These are phyloP conservation scores for Thalassaphorura encarpata DNA, from an alignment of 1,140 invertebrate species.

Conservation along the genomic window DNA sequence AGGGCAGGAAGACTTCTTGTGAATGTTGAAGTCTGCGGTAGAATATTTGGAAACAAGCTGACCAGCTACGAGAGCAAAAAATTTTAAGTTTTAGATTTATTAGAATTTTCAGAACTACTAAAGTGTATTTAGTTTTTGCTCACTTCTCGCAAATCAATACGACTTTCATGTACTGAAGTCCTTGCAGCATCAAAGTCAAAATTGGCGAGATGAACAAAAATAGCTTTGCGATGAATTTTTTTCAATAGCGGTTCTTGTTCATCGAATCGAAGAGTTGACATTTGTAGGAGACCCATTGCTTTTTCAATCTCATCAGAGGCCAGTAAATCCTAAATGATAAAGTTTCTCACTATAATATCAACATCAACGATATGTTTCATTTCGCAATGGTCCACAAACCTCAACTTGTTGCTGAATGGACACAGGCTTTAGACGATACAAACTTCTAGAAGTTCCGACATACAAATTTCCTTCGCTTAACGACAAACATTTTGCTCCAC, in stretches of 20 bases:
- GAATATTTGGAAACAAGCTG: slow-evolving; percentile 20
- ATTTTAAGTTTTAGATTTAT: background rate
- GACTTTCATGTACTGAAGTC: slow-evolving; percentile 15
- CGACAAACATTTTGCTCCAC: slow-evolving; percentile 17
- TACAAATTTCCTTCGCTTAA: slow-evolving; percentile 30
- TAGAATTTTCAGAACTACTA: background rate
- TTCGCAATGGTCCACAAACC: slow-evolving; percentile 11
- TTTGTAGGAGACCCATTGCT: slow-evolving; percentile 23
- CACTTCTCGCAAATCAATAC: slow-evolving; percentile 28
- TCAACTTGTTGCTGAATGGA: slow-evolving; percentile 30
- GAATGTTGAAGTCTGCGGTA: slow-evolving; percentile 22
- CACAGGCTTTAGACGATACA: slow-evolving; percentile 24
- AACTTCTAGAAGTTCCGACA: slow-evolving; percentile 18
- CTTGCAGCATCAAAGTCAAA: slow-evolving; percentile 18
- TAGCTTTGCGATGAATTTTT: slow-evolving; percentile 24
- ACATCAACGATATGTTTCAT: background rate
- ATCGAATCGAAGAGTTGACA: slow-evolving; percentile 15
- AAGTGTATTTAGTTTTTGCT: slow-evolving; percentile 1
- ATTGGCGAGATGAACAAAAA: slow-evolving; percentile 17
- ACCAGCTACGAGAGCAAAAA: slow-evolving; percentile 15
- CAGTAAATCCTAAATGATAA: slow-evolving; percentile 16
- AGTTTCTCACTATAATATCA: background rate
- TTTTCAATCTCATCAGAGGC: slow-evolving; percentile 20
- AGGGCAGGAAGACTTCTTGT: slow-evolving; percentile 17
- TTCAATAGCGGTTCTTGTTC: slow-evolving; percentile 8